Base-by-base conservation (phyloP, 1,140 invertebrate genomes). In the Gryon sp. region DNA sequence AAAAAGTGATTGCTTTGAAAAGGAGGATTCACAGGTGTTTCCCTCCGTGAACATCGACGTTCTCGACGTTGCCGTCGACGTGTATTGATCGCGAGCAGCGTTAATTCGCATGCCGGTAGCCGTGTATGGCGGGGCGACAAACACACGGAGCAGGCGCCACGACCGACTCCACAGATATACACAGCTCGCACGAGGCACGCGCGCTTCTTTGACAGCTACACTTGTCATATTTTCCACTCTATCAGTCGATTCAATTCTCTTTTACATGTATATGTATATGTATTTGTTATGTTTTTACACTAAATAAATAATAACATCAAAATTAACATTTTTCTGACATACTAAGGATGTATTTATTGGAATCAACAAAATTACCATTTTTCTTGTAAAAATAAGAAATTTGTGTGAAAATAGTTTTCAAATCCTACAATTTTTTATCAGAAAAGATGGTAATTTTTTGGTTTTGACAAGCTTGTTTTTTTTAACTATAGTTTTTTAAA, bases 1-100 rank as follows among this genome's bases (percentile, higher is more conserved):
- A 48, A 62, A 28, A 55, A 55, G 14, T 11, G 14, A 45, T 8
- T 32, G 12, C 48, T 48, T 41, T n/a, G 45, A n/a, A n/a, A n/a
- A 50, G 57, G 68, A 65, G 72, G 63, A 68, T 75, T 68, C 59
- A 76, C 73, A 76, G 73, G 73, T 76, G 73, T 75, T 76, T 76
- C n/a, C 45, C 63, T 76, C 62, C 45, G 63, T 63, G 53, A 74
- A 40, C 74, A 72, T 72, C 59, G 74, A 76, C 65, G 74, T 65
- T 65, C 60, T 30, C 74, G 74, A 70, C 66, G 65, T 70, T 70
- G 66, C 46, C 74, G 74, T 40, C 74, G 74, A 62, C 60, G 53
- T 66, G 52, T 72, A 77, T 77, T 72, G 74, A 72, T 77, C 74
- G n/a, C n/a, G 74, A 60, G 15, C 63, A 76, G 65, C 38, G 52